These are phyloP conservation scores for Onchidella celtica DNA, from an alignment of 2,888 invertebrate species.

Conservation along the genomic window DNA sequence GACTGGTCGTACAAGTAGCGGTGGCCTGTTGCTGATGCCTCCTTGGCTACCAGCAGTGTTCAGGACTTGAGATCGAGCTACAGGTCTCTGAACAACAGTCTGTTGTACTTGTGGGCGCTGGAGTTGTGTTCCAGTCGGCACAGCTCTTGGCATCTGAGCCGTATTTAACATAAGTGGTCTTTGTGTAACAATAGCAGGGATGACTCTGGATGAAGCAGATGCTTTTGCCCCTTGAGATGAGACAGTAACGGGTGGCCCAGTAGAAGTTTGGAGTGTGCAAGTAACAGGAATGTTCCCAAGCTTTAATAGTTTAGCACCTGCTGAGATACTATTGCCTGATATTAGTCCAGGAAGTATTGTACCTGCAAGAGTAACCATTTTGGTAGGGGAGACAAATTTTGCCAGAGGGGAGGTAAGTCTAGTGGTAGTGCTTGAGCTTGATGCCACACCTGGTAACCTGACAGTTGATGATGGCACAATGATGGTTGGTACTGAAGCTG, in stretches of 20 bases:
- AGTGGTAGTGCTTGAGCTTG: not conserved
- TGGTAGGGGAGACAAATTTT: constrained; percentile 12
- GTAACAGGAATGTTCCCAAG: not conserved
- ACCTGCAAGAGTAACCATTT: constrained; percentile 5
- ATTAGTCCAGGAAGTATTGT: constrained; percentile 6
- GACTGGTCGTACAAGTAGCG: not conserved
- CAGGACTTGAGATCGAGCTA: not conserved
- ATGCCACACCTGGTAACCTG: not conserved
- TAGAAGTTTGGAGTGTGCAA: not conserved
- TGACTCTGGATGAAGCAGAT: not conserved
- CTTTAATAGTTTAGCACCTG: constrained; percentile 1
- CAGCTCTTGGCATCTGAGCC: not conserved
- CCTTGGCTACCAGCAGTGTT: not conserved
- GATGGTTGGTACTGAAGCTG: not conserved
- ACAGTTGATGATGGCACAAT: constrained; percentile 13
- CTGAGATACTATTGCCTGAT: not conserved
- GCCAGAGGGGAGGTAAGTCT: not conserved
- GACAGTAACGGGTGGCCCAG: not conserved
- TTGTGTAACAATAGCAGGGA: constrained; percentile 1
- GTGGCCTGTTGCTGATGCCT: not conserved
- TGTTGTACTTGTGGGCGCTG: not conserved
- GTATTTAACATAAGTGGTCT: not conserved
- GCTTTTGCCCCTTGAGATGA: not conserved
- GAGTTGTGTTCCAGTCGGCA: not conserved
- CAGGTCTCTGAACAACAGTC: not conserved